A percentile compares a stretch with the other conserved stretches of the same genome.
Evolutionary conservation across 2,797 vertebrate species (phyloP).

Genomic region (Phalanger gymnotis): DNA sequence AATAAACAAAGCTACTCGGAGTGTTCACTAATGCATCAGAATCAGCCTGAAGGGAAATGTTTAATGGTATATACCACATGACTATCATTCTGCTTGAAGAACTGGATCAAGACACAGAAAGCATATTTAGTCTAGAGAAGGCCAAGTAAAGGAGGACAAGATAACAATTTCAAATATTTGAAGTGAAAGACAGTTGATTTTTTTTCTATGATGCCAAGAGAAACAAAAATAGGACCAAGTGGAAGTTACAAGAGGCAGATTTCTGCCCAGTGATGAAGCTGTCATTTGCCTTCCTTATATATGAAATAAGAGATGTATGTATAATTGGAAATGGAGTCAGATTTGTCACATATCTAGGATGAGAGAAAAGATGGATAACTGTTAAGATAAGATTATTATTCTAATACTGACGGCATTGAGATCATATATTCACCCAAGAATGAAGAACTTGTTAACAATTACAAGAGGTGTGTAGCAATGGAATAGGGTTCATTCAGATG

Average conservation of each 20-base stretch:
- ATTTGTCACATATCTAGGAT: neutral
- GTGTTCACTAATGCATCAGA: neutral
- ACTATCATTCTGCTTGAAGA: neutral
- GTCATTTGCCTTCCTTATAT: neutral
- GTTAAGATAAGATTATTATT: neutral
- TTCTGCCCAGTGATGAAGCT: neutral
- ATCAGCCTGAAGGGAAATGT: neutral
- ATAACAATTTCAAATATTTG: neutral
- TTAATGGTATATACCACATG: neutral
- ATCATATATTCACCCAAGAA: neutral
- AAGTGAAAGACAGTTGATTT: neutral
- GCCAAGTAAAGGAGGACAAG: neutral
- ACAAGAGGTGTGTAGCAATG: neutral
- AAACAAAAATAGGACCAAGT: neutral
- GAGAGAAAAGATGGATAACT: neutral
- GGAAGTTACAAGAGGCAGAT: neutral
- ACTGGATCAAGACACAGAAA: neutral
- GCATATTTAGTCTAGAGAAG: neutral
- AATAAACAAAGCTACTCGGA: neutral
- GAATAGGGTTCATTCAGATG: neutral
- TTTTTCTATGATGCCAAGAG: neutral
- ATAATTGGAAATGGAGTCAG: neutral
- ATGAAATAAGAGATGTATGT: neutral
- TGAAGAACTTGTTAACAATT: neutral
- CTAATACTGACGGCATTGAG: neutral